A percentile compares a stretch with the other conserved stretches of the same genome.
Evolutionary conservation across 2,888 invertebrate species (phyloP).

Genomic region (Tanaodytes sp.): DNA sequence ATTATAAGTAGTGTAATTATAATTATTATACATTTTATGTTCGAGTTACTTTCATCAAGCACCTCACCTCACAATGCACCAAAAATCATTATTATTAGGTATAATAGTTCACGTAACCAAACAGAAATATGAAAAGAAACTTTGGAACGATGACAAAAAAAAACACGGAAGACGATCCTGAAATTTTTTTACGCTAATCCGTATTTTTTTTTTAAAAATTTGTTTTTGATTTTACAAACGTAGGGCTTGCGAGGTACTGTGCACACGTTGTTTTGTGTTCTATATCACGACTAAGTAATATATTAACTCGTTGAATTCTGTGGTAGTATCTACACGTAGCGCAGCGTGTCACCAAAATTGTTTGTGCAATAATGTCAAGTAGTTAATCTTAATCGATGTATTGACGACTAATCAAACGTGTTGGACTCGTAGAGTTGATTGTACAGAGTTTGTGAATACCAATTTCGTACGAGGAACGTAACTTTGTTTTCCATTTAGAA

Average conservation of each 20-base stretch:
- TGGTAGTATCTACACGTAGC: conserved; percentile 1
- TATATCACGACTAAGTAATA: conserved; percentile 26
- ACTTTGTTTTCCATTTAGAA: conserved; percentile 1
- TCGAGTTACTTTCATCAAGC: conserved; percentile 65
- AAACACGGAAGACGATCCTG: conserved; percentile 17
- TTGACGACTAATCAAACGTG: not conserved
- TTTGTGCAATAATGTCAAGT: conserved; percentile 15
- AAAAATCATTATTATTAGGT: conserved; percentile 5
- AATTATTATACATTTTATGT: conserved; percentile 62
- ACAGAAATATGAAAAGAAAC: no score
- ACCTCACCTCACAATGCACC: conserved; percentile 55
- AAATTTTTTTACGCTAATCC: conserved; percentile 31
- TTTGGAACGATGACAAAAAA: conserved; percentile 10
- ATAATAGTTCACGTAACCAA: no score
- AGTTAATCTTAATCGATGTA: conserved; percentile 3
- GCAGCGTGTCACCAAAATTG: conserved; percentile 1
- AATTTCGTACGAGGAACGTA: no score
- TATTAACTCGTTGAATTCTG: conserved; percentile 29
- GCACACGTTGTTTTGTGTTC: conserved; percentile 20
- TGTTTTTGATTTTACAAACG: no score
- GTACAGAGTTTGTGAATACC: no score
- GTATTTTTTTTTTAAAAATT: conserved; percentile 17
- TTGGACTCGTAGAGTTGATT: no score
- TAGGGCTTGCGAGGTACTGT: not conserved
- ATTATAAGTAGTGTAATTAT: conserved; percentile 3